Conservation (phyloP, 2,797 vertebrate genomes). For the Parotocinclus haroldoi region DNA sequence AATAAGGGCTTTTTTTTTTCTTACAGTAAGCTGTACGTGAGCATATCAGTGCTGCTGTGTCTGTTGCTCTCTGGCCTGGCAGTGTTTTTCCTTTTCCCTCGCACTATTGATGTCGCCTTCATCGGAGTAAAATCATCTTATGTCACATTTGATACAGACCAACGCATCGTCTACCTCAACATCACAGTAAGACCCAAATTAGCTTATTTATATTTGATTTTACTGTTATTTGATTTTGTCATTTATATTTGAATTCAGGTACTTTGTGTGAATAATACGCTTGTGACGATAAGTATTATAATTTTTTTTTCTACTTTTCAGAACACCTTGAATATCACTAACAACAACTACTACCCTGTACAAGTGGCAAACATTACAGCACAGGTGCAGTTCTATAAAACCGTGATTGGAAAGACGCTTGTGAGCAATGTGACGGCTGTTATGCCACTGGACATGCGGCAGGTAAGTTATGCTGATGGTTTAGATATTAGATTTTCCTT, state of each 20-base stretch:
- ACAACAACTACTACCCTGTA: slow-evolving; percentile 93
- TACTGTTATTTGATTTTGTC: no score
- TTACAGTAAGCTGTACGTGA: slow-evolving; percentile 90
- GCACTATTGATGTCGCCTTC: slow-evolving; percentile 89
- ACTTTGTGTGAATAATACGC: neutral
- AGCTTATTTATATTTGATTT: no score
- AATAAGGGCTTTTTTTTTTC: neutral
- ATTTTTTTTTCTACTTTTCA: slow-evolving; percentile 55
- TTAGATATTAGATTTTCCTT: no score
- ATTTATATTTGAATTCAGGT: neutral
- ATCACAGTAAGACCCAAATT: slow-evolving; percentile 79
- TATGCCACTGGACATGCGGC: slow-evolving; percentile 86
- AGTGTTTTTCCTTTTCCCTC: slow-evolving; percentile 95
- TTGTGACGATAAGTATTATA: no score
- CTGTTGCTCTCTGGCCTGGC: slow-evolving; percentile 89
- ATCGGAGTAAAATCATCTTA: slow-evolving; percentile 90
- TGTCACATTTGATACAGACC: slow-evolving; percentile 79
- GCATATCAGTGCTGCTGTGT: slow-evolving; percentile 85
- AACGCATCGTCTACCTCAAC: slow-evolving; percentile 86
- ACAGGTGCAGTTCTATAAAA: slow-evolving; percentile 90
- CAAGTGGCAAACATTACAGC: slow-evolving; percentile 88
- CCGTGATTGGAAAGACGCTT: slow-evolving; percentile 87
- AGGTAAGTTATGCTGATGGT: slow-evolving; percentile 63
- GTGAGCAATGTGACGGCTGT: slow-evolving; percentile 84
- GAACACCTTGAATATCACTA: slow-evolving; percentile 94